Conservation (phyloP, 2,888 invertebrate genomes). For the Dysmachus trigonus region DNA sequence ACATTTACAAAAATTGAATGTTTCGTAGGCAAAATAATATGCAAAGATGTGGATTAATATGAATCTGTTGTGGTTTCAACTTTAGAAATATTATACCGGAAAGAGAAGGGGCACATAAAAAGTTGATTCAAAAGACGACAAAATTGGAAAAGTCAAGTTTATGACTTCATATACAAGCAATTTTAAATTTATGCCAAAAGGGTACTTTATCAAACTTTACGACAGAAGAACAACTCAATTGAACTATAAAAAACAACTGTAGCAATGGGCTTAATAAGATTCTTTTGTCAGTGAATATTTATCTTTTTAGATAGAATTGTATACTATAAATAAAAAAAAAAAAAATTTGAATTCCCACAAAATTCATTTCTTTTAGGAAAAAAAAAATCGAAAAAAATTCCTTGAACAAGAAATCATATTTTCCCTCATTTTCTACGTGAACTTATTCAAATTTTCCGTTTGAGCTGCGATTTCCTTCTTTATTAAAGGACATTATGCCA, state of each 20-base stretch:
- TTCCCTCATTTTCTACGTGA: neutral
- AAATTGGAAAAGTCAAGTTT: neutral
- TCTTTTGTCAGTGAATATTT: neutral
- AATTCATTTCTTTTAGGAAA: neutral
- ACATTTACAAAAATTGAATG: neutral
- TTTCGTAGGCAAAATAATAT: neutral
- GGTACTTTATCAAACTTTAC: neutral
- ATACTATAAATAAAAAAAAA: neutral
- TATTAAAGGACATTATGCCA: neutral
- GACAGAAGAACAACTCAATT: neutral
- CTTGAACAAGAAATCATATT: neutral
- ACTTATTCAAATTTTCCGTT: neutral
- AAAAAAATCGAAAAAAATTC: neutral
- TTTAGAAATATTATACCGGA: neutral
- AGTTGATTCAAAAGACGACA: neutral
- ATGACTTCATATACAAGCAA: neutral
- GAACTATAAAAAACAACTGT: neutral
- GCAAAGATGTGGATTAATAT: neutral
- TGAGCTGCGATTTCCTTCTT: neutral
- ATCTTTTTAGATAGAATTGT: neutral
- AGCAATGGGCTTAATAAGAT: neutral
- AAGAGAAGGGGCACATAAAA: neutral
- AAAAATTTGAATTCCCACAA: neutral
- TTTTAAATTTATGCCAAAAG: neutral
- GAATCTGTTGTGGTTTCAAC: neutral